Evolutionary conservation across 2,888 invertebrate species (phyloP), one percentile per base, ranked within the genome.

Genomic region (Bellardia bayeri): DNA sequence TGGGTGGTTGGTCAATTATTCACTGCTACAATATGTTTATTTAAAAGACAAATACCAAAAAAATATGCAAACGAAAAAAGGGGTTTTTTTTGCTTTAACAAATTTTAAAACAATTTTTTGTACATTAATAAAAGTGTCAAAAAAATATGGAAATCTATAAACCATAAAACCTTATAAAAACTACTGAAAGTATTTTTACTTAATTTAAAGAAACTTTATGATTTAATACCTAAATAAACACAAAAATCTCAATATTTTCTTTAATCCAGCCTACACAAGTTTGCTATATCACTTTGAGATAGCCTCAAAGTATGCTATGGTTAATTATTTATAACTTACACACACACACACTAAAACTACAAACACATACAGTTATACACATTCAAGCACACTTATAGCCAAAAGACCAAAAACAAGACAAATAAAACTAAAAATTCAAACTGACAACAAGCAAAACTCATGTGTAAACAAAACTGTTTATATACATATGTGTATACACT

Each of bases 1-100:
- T 82, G 84, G 72, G 72, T 66, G 51, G 45, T 16, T 81, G 78
- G 68, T 82, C 87, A 87, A 84, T 84, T 87, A 87, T 84, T 83
- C 76, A 84, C 76, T 56, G 68, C 30, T 82, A 56, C 58, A 56
- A 56, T 45, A 58, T 76, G 76, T 81, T 84, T 72, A 64, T 69
- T 75, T 79, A n/a, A 49, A 64, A 63, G 9, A 49, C 40, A 14
- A 64, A 78, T 63, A 78, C 5, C 2, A 5, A 33, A 6, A 37
- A 16, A 56, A 5, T 40, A 45, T 14, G 40, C 8, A 45, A 79
- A 78, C 33, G 1, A 51, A 51, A 51, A 51, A 51, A 51, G 51
- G 51, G 6, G 37, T 40, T 72, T 68, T 72, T 68, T 61, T 40
- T 14, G 13, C 14, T 68, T 45, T 58, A 11, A 63, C 45, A 82